These are phyloP conservation scores for Thomomys bottae DNA, from an alignment of 2,113 vertebrate genomes.

Conservation along the genomic window DNA sequence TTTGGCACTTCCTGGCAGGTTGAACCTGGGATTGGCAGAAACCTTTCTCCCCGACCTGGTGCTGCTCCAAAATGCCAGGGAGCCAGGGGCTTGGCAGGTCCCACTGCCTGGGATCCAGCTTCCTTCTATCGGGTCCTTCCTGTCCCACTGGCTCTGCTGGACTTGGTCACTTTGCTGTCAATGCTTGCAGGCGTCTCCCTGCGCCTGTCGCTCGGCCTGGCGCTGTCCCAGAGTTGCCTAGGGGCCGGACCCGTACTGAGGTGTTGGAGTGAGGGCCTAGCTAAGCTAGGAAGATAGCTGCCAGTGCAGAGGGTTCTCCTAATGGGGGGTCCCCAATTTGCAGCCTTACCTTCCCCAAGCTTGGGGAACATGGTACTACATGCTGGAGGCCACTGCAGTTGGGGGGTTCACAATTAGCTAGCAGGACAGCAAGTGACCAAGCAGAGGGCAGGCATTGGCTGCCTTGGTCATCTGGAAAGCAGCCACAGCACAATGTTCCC, in stretches of 20 bases:
- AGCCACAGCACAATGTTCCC: too few species aligned
- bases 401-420: background rate
- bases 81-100: constrained; percentile 14
- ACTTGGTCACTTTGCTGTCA: constrained; percentile 14
- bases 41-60: background rate
- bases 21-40: background rate
- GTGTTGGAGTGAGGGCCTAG: background rate
- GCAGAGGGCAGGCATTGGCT: background rate
- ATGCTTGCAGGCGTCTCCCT: background rate
- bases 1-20: background rate
- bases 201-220: background rate
- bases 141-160: constrained; percentile 9
- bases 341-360: background rate
- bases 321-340: accelerated
- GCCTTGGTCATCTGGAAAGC: background rate
- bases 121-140: constrained; percentile 56
- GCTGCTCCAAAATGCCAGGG: background rate
- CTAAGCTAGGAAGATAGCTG: background rate
- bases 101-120: background rate
- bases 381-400: background rate
- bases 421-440: background rate
- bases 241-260: background rate
- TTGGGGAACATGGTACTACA: accelerated
- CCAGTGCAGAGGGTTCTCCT: too few species aligned
- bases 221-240: background rate